A percentile compares a stretch with the other conserved stretches of the same genome.
phyloP scores from a whole-genome alignment of 2,797 vertebrate genomes.

The Aldrovandia affinis region DNA sequence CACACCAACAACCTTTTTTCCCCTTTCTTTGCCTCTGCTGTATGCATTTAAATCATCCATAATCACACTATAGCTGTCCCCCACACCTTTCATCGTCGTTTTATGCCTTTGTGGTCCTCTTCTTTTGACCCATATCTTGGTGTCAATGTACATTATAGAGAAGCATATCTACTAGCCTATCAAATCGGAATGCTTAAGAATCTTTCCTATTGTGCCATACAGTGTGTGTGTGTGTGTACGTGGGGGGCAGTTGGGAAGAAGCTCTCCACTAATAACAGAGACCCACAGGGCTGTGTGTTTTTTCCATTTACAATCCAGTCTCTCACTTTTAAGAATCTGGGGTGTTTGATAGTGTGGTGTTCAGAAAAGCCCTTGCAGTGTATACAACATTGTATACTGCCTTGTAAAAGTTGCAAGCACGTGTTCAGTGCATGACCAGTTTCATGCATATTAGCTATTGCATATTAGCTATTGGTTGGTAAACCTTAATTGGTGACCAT shows the following conservation, averaged over 20 bases:
- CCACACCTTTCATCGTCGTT: neutral
- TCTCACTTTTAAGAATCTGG: slow-evolving; percentile 41
- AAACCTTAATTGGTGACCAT: too few species aligned
- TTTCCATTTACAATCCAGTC: slow-evolving; percentile 39
- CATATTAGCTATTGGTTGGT: too few species aligned
- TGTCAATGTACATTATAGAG: neutral
- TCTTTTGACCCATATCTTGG: slow-evolving; percentile 1
- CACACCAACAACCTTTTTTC: slow-evolving; percentile 10
- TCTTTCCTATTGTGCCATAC: slow-evolving; percentile 47
- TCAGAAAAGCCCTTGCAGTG: too few species aligned
- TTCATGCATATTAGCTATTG: too few species aligned
- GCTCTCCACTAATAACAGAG: slow-evolving; percentile 49
- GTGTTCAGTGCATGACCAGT: too few species aligned
- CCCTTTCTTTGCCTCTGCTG: neutral
- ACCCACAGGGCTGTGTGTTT: slow-evolving; percentile 32
- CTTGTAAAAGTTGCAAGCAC: too few species aligned
- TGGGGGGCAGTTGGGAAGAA: slow-evolving; percentile 43
- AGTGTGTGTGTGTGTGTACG: slow-evolving; percentile 41
- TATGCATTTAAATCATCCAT: neutral
- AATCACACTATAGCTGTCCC: neutral
- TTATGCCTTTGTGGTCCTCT: neutral
- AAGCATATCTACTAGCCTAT: slow-evolving; percentile 1
- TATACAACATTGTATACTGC: too few species aligned
- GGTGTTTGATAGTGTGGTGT: slow-evolving; percentile 42
- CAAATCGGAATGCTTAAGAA: neutral